These are phyloP conservation scores for Tadarida brasiliensis DNA, from an alignment of 2,797 vertebrate species.

Conservation along the genomic window DNA sequence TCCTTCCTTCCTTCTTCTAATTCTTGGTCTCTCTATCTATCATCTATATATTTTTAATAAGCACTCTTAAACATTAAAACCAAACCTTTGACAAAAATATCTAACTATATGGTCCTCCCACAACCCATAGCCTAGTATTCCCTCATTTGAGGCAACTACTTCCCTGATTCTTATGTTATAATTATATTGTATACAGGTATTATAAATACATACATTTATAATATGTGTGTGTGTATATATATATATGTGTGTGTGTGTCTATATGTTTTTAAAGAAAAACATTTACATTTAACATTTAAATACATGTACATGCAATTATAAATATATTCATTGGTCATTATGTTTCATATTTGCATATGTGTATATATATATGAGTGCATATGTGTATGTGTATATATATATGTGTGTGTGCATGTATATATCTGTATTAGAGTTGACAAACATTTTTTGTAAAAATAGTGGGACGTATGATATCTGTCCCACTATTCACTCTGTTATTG, in stretches of 20 bases:
- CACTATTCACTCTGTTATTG: not conserved
- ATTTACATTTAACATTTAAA: not conserved
- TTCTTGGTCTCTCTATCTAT: not conserved
- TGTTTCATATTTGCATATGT: not conserved
- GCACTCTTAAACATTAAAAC: not conserved
- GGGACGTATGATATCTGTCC: not conserved
- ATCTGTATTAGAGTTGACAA: not conserved
- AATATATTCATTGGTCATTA: not conserved
- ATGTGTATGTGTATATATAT: not conserved
- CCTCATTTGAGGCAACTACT: not conserved
- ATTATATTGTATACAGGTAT: not conserved
- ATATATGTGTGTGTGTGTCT: not conserved
- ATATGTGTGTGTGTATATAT: not conserved
- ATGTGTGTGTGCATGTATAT: no score
- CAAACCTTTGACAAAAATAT: not conserved
- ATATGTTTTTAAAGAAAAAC: not conserved
- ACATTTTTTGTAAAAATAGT: not conserved
- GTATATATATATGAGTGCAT: not conserved
- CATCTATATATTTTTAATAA: not conserved
- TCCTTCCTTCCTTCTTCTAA: no score
- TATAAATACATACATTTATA: not conserved
- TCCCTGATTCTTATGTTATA: not conserved
- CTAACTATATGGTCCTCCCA: fast-evolving
- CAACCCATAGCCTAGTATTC: not conserved
- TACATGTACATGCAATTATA: not conserved